Base-by-base conservation (phyloP, 2,797 vertebrate species). In the Arremon aurantiirostris region DNA sequence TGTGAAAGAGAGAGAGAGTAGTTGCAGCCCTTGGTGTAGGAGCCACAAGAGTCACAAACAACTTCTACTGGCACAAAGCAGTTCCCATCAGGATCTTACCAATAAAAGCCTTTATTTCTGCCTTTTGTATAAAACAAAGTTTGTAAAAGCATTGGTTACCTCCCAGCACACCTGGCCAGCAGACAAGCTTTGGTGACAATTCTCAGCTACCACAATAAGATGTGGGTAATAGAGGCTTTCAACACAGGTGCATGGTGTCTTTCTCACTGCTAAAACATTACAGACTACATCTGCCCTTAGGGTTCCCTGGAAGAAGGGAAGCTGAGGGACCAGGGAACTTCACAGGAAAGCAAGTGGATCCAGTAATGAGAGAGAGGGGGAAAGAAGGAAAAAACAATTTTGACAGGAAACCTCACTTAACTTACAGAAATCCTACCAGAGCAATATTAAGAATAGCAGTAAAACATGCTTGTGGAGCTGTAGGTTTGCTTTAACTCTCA, bases 21-120 rank as follows among this genome's bases (percentile, higher is more conserved):
- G 65, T 75, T 89, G 82, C 61, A 41, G 41, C 47, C 57, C n/a
- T 83, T 6, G 0, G 60, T 68, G 19, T 7, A 89, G 72, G 20
- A 91, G 44, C 60, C 19, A 1, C 50, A 87, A 66, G 75, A 92
- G 72, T 78, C 76, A 50, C 72, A 87, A 91, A 69, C 27, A 70
- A 55, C 42, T 90, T 78, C 16, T 61, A 61, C n/a, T 27, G 82
- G 50, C 35, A 69, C 72, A 86, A 86, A 83, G 26, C 37, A 75
- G 22, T 59, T 86, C 61, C 47, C 2, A 1, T 81, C 16, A 39
- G 89, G 53, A 59, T 53, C 26, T 71, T 49, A 61, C 39, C 53
- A 55, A 80, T 34, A n/a, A 68, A 87, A 86, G 34, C 28, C 37
- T 72, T 90, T 75, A 50, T 16, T 82, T 34, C 37, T 34, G 34